phyloP scores from a whole-genome alignment of 2,888 invertebrate genomes.

The Leucozona laternaria region DNA sequence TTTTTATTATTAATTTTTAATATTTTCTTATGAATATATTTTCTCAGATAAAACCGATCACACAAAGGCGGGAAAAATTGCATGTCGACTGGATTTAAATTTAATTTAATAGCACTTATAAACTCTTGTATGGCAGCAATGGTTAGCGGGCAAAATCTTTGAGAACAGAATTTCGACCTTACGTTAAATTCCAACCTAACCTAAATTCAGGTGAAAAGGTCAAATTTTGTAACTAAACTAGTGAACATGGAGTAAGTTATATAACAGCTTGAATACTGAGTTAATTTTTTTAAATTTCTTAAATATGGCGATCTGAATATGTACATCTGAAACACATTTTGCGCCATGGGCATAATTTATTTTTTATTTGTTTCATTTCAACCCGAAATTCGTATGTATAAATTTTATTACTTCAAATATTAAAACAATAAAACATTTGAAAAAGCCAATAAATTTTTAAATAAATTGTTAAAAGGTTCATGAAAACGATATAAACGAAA shows the following conservation, averaged over 20 bases:
- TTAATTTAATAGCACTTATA: constrained; percentile 7
- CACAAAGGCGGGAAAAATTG: constrained; percentile 57
- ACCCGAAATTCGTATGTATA: constrained; percentile 1
- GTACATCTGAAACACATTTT: too few species aligned
- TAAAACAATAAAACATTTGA: constrained; percentile 38
- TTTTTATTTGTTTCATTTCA: neutral
- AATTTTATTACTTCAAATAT: constrained; percentile 35
- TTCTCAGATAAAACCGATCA: constrained; percentile 46
- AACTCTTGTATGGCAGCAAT: neutral
- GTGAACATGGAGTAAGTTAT: too few species aligned
- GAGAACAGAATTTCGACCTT: neutral
- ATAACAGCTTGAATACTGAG: too few species aligned
- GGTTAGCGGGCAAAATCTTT: neutral
- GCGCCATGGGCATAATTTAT: neutral
- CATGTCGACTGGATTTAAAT: constrained; percentile 31
- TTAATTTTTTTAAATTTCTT: too few species aligned
- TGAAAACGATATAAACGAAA: constrained; percentile 28
- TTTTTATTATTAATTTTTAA: constrained; percentile 4
- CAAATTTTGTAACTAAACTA: neutral
- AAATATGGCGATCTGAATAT: too few species aligned
- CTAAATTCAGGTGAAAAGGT: constrained; percentile 1
- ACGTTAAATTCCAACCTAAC: neutral
- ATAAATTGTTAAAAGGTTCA: constrained; percentile 40
- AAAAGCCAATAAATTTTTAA: constrained; percentile 27
- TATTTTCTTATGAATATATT: constrained; percentile 17